phyloP scores from a whole-genome alignment of 2,113 vertebrate genomes.

The Rhinichthys klamathensis region DNA sequence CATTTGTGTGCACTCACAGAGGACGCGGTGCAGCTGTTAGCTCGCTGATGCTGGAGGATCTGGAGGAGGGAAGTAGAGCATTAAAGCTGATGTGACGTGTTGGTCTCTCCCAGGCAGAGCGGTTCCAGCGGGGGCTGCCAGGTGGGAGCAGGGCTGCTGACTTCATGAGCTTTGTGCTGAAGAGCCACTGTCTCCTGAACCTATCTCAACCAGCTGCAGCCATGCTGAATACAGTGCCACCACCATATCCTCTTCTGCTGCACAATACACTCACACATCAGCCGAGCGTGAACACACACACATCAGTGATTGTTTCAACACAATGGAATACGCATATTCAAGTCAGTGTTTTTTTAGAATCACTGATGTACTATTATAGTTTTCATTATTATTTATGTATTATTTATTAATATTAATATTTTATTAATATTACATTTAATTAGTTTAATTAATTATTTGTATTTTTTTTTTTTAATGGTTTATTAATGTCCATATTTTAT shows the following conservation, averaged over 20 bases:
- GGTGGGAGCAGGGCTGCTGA: conserved; percentile 46
- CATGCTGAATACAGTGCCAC: conserved; percentile 51
- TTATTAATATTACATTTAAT: no score
- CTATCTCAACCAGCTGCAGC: conserved; percentile 56
- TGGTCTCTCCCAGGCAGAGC: conserved; percentile 36
- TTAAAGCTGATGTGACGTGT: conserved; percentile 59
- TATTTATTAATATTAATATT: no score
- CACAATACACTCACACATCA: conserved; percentile 44
- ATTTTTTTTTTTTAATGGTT: no score
- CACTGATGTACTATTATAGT: neutral
- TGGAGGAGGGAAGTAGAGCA: conserved; percentile 54
- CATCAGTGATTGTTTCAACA: conserved; percentile 41
- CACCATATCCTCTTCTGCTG: conserved; percentile 40
- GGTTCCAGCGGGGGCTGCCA: conserved; percentile 45
- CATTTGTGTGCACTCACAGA: conserved; percentile 40
- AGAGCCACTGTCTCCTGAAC: conserved; percentile 40
- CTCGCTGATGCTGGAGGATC: conserved; percentile 53
- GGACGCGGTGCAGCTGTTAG: conserved; percentile 58
- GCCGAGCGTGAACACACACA: conserved; percentile 31
- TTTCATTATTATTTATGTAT: neutral
- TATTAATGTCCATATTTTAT: no score
- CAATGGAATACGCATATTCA: conserved; percentile 34
- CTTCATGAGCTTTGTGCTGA: conserved; percentile 52
- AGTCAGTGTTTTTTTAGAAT: neutral
- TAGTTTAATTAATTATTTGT: neutral